A percentile compares a stretch with the other conserved stretches of the same genome.
These are phyloP conservation scores for Pachyseris speciosa DNA, from an alignment of 64 coral and sea anemone species.

Conservation along the genomic window DNA sequence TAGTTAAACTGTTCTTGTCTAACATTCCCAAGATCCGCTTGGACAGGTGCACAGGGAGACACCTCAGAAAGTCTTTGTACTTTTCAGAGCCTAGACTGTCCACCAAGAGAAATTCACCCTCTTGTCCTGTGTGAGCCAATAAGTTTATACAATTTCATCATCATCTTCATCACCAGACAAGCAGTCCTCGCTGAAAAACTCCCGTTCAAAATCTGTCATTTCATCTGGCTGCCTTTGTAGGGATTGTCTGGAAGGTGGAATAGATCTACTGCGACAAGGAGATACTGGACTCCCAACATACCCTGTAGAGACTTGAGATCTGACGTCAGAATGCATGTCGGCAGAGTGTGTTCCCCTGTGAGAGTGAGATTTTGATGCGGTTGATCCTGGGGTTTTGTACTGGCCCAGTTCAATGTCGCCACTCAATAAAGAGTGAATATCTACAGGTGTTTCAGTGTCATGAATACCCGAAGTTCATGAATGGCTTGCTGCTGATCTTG, in stretches of 20 bases:
- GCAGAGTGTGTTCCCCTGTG: slow-evolving; percentile 1
- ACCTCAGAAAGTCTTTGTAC: slow-evolving; percentile 93
- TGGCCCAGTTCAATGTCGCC: slow-evolving; percentile 27
- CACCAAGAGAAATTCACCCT: slow-evolving; percentile 14
- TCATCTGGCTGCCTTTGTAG: slow-evolving; percentile 32
- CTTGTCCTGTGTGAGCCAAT: slow-evolving; percentile 36
- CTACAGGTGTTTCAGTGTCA: slow-evolving; percentile 13
- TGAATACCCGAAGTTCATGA: slow-evolving; percentile 67
- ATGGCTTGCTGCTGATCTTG: slow-evolving; percentile 47
- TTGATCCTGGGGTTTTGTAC: slow-evolving; percentile 13
- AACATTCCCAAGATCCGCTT: slow-evolving; percentile 87
- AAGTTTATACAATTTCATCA: slow-evolving; percentile 60
- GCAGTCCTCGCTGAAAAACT: slow-evolving; percentile 89
- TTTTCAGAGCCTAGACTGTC: slow-evolving; percentile 57
- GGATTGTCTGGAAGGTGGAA: slow-evolving; percentile 69
- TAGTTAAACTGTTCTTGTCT: slow-evolving; percentile 93
- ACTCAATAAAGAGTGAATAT: slow-evolving; percentile 39
- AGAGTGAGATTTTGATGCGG: slow-evolving; percentile 20
- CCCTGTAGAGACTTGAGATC: slow-evolving; percentile 2
- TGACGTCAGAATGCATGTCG: background rate
- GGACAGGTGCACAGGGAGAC: slow-evolving; percentile 95
- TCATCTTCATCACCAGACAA: slow-evolving; percentile 81
- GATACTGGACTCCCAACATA: slow-evolving; percentile 6
- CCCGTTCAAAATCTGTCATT: slow-evolving; percentile 81
- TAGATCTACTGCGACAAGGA: slow-evolving; percentile 40